A percentile compares a stretch with the other conserved stretches of the same genome.
Evolutionary conservation across 1,140 invertebrate species (phyloP).

Genomic region (Drosophila lacertosa): DNA sequence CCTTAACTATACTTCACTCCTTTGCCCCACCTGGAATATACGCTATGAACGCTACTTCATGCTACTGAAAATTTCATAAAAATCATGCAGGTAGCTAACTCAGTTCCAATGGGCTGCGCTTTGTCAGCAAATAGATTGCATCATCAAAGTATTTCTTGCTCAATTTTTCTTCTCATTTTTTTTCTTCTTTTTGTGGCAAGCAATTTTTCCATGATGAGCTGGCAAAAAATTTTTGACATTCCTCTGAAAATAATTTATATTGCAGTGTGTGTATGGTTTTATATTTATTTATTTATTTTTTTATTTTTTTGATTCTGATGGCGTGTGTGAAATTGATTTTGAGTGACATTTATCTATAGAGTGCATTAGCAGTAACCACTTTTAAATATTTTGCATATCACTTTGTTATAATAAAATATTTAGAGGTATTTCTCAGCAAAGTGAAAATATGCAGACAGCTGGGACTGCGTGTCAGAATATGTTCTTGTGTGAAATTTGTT

Average conservation of each 20-base stretch:
- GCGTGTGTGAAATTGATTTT: slow-evolving; percentile 20
- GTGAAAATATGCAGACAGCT: too few species aligned
- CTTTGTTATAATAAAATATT: neutral
- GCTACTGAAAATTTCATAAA: slow-evolving; percentile 54
- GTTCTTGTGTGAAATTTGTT: too few species aligned
- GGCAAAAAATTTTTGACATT: slow-evolving; percentile 27
- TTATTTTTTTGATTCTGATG: neutral
- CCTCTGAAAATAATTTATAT: neutral
- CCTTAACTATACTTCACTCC: slow-evolving; percentile 8
- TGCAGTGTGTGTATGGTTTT: too few species aligned
- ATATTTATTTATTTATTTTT: too few species aligned
- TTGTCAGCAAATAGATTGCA: slow-evolving; percentile 27
- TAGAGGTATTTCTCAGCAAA: neutral
- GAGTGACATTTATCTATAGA: slow-evolving; percentile 3
- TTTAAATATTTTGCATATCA: slow-evolving; percentile 11
- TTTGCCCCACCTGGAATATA: neutral
- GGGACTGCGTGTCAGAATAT: too few species aligned
- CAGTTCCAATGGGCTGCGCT: slow-evolving; percentile 8
- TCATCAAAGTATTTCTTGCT: slow-evolving; percentile 39
- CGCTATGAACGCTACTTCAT: slow-evolving; percentile 12
- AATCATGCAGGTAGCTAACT: slow-evolving; percentile 48
- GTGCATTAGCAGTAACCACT: neutral
- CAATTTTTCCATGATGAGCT: slow-evolving; percentile 43
- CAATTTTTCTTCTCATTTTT: slow-evolving; percentile 11
- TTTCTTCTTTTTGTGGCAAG: slow-evolving; percentile 2